Conservation (phyloP, 2,797 vertebrate genomes). For the Petrocephalus sullivani region DNA sequence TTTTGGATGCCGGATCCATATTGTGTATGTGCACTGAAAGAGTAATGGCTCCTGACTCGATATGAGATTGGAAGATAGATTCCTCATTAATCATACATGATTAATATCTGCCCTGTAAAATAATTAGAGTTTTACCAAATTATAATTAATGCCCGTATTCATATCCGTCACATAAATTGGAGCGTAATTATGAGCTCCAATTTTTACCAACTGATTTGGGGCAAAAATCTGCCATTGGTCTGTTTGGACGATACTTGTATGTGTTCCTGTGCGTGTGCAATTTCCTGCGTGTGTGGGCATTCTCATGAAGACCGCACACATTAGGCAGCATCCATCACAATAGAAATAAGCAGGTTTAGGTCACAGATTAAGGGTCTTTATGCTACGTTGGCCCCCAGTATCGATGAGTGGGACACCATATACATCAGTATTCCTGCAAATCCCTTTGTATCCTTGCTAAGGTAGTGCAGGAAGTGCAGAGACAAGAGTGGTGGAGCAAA, state of each 20-base stretch:
- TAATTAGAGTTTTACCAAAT: conserved; percentile 1
- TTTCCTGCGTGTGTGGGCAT: background rate
- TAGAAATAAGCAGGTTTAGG: background rate
- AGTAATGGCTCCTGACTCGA: background rate
- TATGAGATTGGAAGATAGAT: background rate
- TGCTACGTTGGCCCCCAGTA: background rate
- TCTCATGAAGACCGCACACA: background rate
- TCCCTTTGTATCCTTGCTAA: background rate
- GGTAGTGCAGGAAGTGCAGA: background rate
- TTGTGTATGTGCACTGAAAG: background rate
- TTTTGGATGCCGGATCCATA: background rate
- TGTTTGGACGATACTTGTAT: background rate
- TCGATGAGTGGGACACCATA: background rate
- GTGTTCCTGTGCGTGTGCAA: background rate
- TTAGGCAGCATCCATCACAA: background rate
- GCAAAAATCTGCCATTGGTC: background rate
- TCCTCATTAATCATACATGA: background rate
- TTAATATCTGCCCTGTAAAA: background rate
- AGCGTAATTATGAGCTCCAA: conserved; percentile 16
- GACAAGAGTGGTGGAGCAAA: background rate
- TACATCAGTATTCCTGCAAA: background rate
- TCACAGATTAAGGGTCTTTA: background rate
- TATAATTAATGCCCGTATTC: background rate
- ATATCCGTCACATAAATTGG: conserved; percentile 3
- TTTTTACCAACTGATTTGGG: background rate